Evolutionary conservation across 2,797 vertebrate genomes (phyloP).

Genomic region (Schizopygopsis malacanthus): DNA sequence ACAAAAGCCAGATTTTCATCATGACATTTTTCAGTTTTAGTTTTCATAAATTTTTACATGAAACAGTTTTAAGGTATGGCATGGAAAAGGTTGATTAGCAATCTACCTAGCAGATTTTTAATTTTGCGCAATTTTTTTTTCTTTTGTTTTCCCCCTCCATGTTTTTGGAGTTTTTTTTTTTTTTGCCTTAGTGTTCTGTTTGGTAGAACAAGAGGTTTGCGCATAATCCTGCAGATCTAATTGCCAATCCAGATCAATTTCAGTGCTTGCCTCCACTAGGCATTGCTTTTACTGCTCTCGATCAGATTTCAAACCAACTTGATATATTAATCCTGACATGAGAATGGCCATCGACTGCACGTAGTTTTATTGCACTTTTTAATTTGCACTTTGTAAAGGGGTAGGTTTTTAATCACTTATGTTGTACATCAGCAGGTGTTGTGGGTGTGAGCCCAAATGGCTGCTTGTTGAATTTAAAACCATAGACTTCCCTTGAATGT

Average conservation of each 20-base stretch:
- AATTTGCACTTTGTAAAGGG: constrained; percentile 95
- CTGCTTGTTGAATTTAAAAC: constrained; percentile 85
- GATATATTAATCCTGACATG: constrained; percentile 83
- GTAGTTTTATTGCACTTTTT: constrained; percentile 98
- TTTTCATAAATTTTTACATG: constrained; percentile 99
- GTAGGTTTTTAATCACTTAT: constrained; percentile 97
- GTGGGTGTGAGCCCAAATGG: constrained; percentile 76
- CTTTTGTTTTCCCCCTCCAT: constrained; percentile 71
- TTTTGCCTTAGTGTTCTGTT: constrained; percentile 77
- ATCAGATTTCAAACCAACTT: constrained; percentile 71
- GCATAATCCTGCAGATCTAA: constrained; percentile 66
- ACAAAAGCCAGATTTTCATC: constrained; percentile 81
- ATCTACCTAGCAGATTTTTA: constrained; percentile 97
- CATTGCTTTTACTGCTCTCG: constrained; percentile 71
- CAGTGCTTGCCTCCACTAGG: constrained; percentile 69
- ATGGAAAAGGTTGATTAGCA: constrained; percentile 85
- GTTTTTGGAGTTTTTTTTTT: constrained; percentile 58
- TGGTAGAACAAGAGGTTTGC: constrained; percentile 73
- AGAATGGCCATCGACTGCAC: constrained; percentile 85
- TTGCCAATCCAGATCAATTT: constrained; percentile 75
- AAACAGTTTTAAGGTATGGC: constrained; percentile 97
- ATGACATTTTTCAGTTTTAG: constrained; percentile 97
- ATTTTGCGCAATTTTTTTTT: constrained; percentile 76
- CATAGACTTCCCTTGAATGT: constrained; percentile 84
- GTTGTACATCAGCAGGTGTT: constrained; percentile 87